A percentile compares a stretch with the other conserved stretches of the same genome.
phyloP scores from a whole-genome alignment of 1,140 invertebrate species.

The Eumaeus atala region DNA sequence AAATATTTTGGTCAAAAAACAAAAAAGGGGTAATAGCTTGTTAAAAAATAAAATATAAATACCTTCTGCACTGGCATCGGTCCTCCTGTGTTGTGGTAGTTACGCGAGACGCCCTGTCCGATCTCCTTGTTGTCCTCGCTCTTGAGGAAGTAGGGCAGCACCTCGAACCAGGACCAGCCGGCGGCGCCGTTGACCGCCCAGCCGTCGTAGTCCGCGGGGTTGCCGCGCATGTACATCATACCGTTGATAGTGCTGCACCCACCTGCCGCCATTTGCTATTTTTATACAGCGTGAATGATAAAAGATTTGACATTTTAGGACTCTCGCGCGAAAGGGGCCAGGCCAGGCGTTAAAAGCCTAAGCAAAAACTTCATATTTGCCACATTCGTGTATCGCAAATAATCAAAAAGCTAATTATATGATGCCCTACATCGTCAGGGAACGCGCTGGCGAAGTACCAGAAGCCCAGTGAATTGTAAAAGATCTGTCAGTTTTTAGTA shows the following conservation, averaged over 20 bases:
- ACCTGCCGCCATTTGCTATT: conserved; percentile 55
- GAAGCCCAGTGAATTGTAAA: no score
- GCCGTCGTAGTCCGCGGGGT: conserved; percentile 82
- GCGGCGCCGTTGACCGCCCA: conserved; percentile 85
- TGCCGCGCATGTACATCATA: conserved; percentile 87
- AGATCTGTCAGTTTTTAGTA: no score
- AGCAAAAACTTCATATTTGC: no score
- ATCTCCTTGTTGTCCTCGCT: conserved; percentile 88
- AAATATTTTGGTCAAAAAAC: no score
- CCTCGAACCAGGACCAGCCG: conserved; percentile 93
- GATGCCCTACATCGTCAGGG: no score
- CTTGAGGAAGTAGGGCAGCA: conserved; percentile 90
- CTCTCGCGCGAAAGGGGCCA: neutral
- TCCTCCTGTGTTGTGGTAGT: conserved; percentile 85
- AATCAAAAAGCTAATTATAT: no score
- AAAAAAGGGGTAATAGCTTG: no score
- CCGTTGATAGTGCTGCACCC: conserved; percentile 84
- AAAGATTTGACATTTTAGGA: neutral
- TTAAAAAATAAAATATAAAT: no score
- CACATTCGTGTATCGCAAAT: no score
- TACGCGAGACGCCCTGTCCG: conserved; percentile 79
- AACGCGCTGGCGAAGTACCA: no score
- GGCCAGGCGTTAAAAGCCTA: no score
- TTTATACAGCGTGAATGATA: neutral
- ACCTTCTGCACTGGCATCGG: conserved; percentile 79